Evolutionary conservation across 1,140 invertebrate species (phyloP).

Genomic region (Plutomurus gul): DNA sequence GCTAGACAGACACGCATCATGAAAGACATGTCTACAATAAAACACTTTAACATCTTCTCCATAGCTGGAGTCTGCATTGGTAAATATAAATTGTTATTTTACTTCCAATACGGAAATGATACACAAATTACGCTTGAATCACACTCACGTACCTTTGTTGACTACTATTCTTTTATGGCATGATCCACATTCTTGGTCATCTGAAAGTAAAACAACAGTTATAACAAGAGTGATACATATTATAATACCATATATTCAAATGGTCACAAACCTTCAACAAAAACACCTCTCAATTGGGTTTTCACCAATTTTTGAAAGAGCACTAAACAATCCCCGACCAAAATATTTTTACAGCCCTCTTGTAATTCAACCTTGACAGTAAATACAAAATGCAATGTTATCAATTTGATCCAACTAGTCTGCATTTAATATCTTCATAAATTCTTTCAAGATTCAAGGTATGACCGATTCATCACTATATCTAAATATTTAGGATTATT

Average conservation of each 20-base stretch:
- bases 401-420: background rate
- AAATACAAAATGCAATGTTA: background rate
- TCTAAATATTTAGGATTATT: background rate
- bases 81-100: constrained; percentile 30
- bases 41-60: constrained; percentile 77
- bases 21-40: constrained; percentile 87
- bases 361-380: constrained; percentile 75
- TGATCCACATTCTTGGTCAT: constrained; percentile 74
- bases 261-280: constrained; percentile 63
- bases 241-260: background rate
- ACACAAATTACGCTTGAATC: constrained; percentile 28
- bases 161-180: constrained; percentile 75
- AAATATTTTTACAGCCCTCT: constrained; percentile 85
- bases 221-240: constrained; percentile 15
- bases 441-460: too few species aligned
- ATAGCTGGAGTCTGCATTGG: constrained; percentile 60
- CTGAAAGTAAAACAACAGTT: constrained; percentile 60
- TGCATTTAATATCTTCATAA: too few species aligned
- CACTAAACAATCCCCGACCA: constrained; percentile 86
- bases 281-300: constrained; percentile 76
- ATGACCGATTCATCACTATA: too few species aligned
- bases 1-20: constrained; percentile 76
- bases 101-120: background rate
- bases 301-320: constrained; percentile 79
- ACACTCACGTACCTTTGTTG: constrained; percentile 65